phyloP scores from a whole-genome alignment of 2,888 invertebrate species.

The Miltochrista miniata region DNA sequence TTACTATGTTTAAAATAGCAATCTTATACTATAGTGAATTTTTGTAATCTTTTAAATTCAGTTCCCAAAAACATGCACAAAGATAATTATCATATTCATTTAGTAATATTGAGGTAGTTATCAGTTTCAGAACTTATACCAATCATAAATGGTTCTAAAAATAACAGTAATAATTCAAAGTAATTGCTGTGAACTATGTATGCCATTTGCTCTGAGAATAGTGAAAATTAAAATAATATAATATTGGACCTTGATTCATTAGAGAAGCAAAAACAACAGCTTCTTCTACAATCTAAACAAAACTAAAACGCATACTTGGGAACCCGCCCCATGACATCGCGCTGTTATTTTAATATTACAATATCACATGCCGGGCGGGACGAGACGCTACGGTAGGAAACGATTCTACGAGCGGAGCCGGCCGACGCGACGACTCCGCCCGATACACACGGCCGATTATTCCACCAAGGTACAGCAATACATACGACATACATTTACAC shows the following conservation, averaged over 20 bases:
- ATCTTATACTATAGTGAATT: slow-evolving; percentile 78
- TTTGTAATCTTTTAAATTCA: slow-evolving; percentile 67
- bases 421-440: slow-evolving; percentile 19
- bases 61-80: slow-evolving; percentile 82
- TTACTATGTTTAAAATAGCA: slow-evolving; percentile 80
- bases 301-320: slow-evolving; percentile 29
- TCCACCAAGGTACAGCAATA: slow-evolving; percentile 44
- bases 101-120: slow-evolving; percentile 84
- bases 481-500: slow-evolving; percentile 56
- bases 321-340: slow-evolving; percentile 39
- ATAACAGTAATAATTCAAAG: slow-evolving; percentile 56
- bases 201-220: slow-evolving; percentile 52
- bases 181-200: slow-evolving; percentile 57
- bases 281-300: slow-evolving; percentile 48
- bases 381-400: slow-evolving; percentile 32
- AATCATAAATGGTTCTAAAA: slow-evolving; percentile 79
- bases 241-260: slow-evolving; percentile 59
- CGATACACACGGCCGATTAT: slow-evolving; percentile 38
- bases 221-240: slow-evolving; percentile 56
- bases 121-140: slow-evolving; percentile 83
- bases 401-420: slow-evolving; percentile 18
- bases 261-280: slow-evolving; percentile 70
- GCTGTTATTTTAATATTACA: slow-evolving; percentile 25
- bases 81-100: slow-evolving; percentile 82
- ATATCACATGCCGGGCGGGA: slow-evolving; percentile 37